Percentiles rank a stretch among this genome's conserved stretches.
phyloP scores from a whole-genome alignment of 2,113 vertebrate genomes.

The Cochlearius cochlearius region DNA sequence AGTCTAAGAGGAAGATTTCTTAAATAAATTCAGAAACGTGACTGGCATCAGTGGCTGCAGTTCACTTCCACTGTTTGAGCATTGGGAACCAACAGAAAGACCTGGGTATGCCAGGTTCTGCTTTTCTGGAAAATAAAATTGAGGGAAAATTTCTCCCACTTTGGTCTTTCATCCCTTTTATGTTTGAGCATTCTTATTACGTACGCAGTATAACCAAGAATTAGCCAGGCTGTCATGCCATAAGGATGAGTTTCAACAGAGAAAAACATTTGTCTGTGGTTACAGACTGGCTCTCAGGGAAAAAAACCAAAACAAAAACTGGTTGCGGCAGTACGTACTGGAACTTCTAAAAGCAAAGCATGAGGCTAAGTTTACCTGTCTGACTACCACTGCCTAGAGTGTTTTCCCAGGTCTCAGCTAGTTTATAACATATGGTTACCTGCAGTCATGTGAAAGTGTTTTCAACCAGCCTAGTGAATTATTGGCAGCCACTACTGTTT shows the following conservation, averaged over 20 bases:
- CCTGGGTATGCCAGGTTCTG: neutral
- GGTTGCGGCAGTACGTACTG: constrained; percentile 53
- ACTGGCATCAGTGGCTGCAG: neutral
- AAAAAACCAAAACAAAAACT: constrained; percentile 63
- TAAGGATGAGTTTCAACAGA: constrained; percentile 65
- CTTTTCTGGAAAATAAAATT: constrained; percentile 20
- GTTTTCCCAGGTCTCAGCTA: constrained; percentile 47
- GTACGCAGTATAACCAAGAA: neutral
- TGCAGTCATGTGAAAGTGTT: constrained; percentile 54
- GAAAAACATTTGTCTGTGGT: constrained; percentile 73
- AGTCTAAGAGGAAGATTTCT: neutral
- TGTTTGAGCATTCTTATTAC: constrained; percentile 42
- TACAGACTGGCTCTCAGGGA: constrained; percentile 65
- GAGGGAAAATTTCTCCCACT: constrained; percentile 58
- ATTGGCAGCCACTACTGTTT: constrained; percentile 12
- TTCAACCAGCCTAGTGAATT: constrained; percentile 22
- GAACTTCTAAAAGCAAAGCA: constrained; percentile 62
- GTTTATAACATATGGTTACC: constrained; percentile 25
- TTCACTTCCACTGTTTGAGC: neutral
- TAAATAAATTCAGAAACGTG: neutral
- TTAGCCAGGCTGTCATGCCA: constrained; percentile 49
- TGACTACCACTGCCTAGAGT: constrained; percentile 61
- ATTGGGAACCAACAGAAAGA: neutral
- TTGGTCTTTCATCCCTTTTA: constrained; percentile 50
- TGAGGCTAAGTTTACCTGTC: constrained; percentile 64